Evolutionary conservation across 1,140 invertebrate species (phyloP), one percentile per base, ranked within the genome.

Genomic region (Archivesica marissinica): DNA sequence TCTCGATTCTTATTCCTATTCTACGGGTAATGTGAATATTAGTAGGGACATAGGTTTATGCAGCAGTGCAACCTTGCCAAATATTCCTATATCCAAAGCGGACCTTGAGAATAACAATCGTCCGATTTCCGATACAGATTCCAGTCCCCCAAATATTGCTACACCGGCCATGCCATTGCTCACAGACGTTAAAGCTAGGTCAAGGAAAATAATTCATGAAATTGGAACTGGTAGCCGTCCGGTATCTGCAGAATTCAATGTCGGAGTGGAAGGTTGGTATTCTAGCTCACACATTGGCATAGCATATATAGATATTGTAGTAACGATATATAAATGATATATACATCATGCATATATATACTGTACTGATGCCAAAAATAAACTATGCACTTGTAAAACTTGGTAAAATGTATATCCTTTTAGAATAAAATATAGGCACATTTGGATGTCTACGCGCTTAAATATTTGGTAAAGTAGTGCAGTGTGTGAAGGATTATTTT

Each of bases 121-220:
- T 6, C 83, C 88, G 28, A 87, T 88, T 38, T 91, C 92, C 0
- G 91, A 91, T 68, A 90, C 89, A 0, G 90, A 91, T 39, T 86
- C 88, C 2, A 92, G 91, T 68, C 90, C 90, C 2, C 91, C 92
- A 13, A 89, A 87, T 82, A 90, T 91, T 76, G 61, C 87, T 44
- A 95, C 95, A 4, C 95, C 95, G 1, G 95, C 95, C 11, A 96
- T 96, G 95, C 95, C 95, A 1, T 89, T 96, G 2, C 93, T 96
- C 28, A 95, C 95, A 59, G 96, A 96, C 90, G 95, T 96, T 93
- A 95, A 95, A 44, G 95, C 95, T 13, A 93, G 95, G 66, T 96
- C 95, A 17, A 89, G 96, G 44, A 95, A 95, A 87, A 94, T 96
- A 41, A 92, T 96, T 41, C 95, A 96, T 87, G 95, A 96, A 87